Evolutionary conservation across 2,888 invertebrate genomes (phyloP).

Genomic region (Cantharis lateralis): DNA sequence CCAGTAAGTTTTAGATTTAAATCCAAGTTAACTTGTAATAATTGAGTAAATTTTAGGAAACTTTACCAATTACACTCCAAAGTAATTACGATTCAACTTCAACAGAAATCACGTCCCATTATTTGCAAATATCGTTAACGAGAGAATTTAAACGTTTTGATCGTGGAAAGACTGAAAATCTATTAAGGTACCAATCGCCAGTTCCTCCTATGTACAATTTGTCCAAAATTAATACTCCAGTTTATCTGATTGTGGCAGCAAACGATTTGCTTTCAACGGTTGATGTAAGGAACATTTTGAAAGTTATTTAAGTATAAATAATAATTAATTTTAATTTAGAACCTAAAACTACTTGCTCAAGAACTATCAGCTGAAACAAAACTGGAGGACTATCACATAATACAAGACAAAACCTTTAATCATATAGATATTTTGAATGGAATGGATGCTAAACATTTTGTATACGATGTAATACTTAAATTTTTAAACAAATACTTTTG

Average conservation of each 20-base stretch:
- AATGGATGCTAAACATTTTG: slow-evolving; percentile 44
- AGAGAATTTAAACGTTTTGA: slow-evolving; percentile 62
- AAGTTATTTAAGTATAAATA: neutral
- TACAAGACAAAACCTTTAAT: slow-evolving; percentile 46
- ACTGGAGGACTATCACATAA: slow-evolving; percentile 28
- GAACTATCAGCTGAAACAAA: slow-evolving; percentile 42
- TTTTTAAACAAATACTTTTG: slow-evolving; percentile 35
- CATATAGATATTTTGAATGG: slow-evolving; percentile 54
- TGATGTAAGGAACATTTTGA: slow-evolving; percentile 52
- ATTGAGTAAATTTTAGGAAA: slow-evolving; percentile 42
- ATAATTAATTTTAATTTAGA: slow-evolving; percentile 43
- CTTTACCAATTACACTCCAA: slow-evolving; percentile 48
- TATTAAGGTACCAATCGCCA: slow-evolving; percentile 57
- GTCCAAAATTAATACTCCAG: slow-evolving; percentile 63
- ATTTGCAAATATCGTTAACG: slow-evolving; percentile 42
- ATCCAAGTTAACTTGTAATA: neutral
- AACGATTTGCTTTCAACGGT: slow-evolving; percentile 66
- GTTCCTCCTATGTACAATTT: slow-evolving; percentile 64
- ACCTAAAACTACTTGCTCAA: slow-evolving; percentile 48
- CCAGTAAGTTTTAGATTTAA: slow-evolving; percentile 10
- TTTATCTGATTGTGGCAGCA: slow-evolving; percentile 64
- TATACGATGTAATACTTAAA: slow-evolving; percentile 45
- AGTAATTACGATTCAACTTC: slow-evolving; percentile 49
- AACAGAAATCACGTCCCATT: slow-evolving; percentile 46
- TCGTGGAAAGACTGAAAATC: slow-evolving; percentile 59